These are phyloP conservation scores for Dolichoris vasculosae DNA, from an alignment of 1,140 invertebrate species.

Conservation along the genomic window DNA sequence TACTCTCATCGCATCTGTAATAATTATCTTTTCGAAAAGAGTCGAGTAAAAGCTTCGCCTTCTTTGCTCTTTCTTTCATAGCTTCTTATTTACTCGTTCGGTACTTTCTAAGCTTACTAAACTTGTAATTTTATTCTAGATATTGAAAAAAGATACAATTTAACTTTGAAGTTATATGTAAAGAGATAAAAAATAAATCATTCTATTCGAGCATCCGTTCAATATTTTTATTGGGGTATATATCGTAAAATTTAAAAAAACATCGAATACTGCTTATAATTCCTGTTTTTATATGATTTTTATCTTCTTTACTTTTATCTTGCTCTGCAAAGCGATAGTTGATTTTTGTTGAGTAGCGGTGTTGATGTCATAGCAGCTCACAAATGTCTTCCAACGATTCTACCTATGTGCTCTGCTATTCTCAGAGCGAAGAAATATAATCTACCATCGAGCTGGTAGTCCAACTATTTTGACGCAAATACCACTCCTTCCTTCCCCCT, in stretches of 20 bases:
- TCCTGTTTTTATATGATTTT: background rate
- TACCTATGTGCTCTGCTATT: background rate
- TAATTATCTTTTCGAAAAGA: constrained; percentile 7
- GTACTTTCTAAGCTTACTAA: too few species aligned
- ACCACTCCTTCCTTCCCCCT: background rate
- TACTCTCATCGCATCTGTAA: constrained; percentile 8
- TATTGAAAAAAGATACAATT: background rate
- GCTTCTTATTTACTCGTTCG: background rate
- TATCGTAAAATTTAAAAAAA: too few species aligned
- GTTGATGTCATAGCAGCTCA: background rate
- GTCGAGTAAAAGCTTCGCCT: background rate
- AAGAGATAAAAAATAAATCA: too few species aligned
- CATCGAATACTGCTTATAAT: background rate
- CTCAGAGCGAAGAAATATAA: constrained; percentile 3
- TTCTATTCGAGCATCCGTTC: too few species aligned
- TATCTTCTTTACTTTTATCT: background rate
- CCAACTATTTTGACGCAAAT: constrained; percentile 26
- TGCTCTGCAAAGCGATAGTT: background rate
- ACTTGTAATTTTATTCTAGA: background rate
- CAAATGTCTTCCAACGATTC: background rate
- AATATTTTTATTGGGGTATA: background rate
- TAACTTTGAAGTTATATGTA: too few species aligned
- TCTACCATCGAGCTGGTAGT: constrained; percentile 11
- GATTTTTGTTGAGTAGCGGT: background rate
- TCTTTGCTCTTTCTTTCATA: background rate